A percentile compares a stretch with the other conserved stretches of the same genome.
Conservation (phyloP, 2,888 invertebrate species). For the Cephus rjabovi region DNA sequence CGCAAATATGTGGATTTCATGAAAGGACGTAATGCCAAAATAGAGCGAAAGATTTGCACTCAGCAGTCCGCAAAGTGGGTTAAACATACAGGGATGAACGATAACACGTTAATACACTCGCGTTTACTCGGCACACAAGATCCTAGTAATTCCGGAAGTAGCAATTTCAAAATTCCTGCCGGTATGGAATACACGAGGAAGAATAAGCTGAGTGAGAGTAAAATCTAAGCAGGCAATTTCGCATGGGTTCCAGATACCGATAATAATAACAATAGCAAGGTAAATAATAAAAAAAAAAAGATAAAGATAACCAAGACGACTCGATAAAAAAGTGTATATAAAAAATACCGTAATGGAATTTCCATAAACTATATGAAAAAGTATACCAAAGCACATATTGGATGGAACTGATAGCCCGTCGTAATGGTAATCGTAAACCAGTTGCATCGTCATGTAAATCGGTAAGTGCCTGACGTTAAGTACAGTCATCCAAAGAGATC, state of each 20-base stretch:
- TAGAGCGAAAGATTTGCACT: not conserved
- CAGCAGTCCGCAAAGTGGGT: not conserved
- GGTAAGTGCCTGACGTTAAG: not conserved
- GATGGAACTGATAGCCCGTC: not conserved
- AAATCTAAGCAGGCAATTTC: not conserved
- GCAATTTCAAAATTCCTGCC: not conserved
- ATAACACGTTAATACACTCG: not conserved
- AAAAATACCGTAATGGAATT: not conserved
- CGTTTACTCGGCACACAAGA: not conserved
- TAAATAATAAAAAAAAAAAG: not conserved
- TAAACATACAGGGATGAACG: not conserved
- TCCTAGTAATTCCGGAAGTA: not conserved
- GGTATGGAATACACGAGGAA: not conserved
- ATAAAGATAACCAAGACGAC: too few species aligned
- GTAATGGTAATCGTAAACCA: not conserved
- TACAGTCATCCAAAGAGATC: not conserved
- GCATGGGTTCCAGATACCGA: not conserved
- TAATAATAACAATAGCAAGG: not conserved
- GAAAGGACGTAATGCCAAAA: not conserved
- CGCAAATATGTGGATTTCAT: not conserved
- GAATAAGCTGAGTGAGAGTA: not conserved
- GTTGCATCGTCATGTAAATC: not conserved
- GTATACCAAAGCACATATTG: not conserved
- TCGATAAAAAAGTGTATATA: not conserved
- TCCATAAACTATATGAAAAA: not conserved